Evolutionary conservation across 2,888 invertebrate species (phyloP).

Genomic region (Noctua janthe): DNA sequence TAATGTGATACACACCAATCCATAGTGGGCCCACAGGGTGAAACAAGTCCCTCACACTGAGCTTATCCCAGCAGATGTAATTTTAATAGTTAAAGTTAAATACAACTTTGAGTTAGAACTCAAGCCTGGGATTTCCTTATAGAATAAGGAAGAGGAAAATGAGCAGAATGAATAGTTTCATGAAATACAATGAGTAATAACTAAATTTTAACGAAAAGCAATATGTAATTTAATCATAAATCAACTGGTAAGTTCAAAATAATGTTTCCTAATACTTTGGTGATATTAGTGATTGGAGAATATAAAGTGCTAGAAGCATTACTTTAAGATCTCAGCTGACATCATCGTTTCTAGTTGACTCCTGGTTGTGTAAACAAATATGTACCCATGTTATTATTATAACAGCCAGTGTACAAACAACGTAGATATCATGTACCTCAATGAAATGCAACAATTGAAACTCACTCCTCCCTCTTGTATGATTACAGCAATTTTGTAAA

Average conservation of each 20-base stretch:
- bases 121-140: conserved; percentile 18
- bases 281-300: neutral
- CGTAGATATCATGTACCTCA: conserved; percentile 2
- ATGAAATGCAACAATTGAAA: conserved; percentile 33
- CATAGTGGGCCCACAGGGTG: neutral
- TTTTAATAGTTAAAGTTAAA: neutral
- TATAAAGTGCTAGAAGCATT: neutral
- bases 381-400: conserved; percentile 37
- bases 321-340: conserved; percentile 17
- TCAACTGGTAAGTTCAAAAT: neutral
- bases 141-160: conserved; percentile 29
- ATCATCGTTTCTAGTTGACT: conserved; percentile 38
- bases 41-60: neutral
- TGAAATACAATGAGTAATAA: conserved; percentile 16
- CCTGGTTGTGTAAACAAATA: conserved; percentile 47
- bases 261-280: neutral
- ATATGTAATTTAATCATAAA: neutral
- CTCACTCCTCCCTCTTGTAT: conserved; percentile 31
- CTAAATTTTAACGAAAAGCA: neutral
- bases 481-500: conserved; percentile 48
- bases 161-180: neutral
- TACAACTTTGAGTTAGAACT: neutral
- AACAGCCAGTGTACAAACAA: conserved; percentile 41
- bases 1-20: neutral
- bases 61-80: neutral